phyloP scores from a whole-genome alignment of 1,140 invertebrate species.

The Pachyrhynchus sulphureomaculatus region DNA sequence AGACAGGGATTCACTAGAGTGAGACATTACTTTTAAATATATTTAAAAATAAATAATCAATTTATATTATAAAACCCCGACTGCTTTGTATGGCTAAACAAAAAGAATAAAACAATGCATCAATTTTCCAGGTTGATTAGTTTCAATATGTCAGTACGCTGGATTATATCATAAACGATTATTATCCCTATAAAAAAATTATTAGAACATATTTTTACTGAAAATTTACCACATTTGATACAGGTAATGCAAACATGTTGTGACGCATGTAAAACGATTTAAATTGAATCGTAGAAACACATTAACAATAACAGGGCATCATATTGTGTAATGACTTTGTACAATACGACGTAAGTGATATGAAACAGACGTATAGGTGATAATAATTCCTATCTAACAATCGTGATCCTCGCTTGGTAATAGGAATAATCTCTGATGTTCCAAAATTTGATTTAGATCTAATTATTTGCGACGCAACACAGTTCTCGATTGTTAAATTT shows the following conservation, averaged over 20 bases:
- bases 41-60: no score
- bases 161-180: no score
- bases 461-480: conserved; percentile 22
- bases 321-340: conserved; percentile 15
- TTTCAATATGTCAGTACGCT: no score
- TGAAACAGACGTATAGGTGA: conserved; percentile 20
- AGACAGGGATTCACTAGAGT: no score
- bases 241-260: not conserved
- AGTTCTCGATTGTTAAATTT: conserved; percentile 12
- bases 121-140: no score
- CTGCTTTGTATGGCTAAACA: no score
- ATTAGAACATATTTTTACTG: no score
- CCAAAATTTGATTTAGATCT: conserved; percentile 15
- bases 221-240: no score
- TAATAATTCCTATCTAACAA: conserved; percentile 14
- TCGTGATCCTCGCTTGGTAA: not conserved
- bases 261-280: conserved; percentile 19
- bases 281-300: conserved; percentile 20
- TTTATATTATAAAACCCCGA: no score
- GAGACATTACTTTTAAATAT: no score
- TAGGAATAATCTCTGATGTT: conserved; percentile 11
- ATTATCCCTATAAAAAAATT: no score
- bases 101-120: no score
- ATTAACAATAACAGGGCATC: conserved; percentile 19
- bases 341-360: conserved; percentile 31